A percentile compares a stretch with the other conserved stretches of the same genome.
These are phyloP conservation scores for Metacarcinus magister DNA, from an alignment of 2,888 invertebrate genomes.

Conservation along the genomic window DNA sequence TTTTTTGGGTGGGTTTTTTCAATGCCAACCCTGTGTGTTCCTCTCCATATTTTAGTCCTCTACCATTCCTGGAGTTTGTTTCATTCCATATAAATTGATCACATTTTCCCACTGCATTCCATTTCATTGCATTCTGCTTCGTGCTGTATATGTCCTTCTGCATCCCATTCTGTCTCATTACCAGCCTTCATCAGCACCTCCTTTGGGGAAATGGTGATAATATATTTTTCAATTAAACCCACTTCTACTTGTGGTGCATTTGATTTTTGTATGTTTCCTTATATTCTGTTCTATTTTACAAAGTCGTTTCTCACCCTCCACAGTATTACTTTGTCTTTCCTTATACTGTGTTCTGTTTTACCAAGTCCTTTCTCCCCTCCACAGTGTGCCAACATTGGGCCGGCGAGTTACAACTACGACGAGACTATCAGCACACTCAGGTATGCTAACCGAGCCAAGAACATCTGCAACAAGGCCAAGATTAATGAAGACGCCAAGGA, in stretches of 20 bases:
- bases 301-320: neutral
- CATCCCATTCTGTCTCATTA: too few relatives aligned
- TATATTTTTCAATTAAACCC: neutral
- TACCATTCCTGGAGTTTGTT: too few relatives aligned
- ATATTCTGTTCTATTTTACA: neutral
- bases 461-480: constrained; percentile 97
- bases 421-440: constrained; percentile 98
- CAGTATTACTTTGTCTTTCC: neutral
- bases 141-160: too few relatives aligned
- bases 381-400: constrained; percentile 93
- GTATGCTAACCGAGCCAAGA: constrained; percentile 98
- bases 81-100: too few relatives aligned
- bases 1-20: too few relatives aligned
- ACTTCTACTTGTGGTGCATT: neutral
- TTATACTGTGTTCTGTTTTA: neutral
- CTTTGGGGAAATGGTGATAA: too few relatives aligned
- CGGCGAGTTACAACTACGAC: constrained; percentile 97
- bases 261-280: neutral
- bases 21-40: too few relatives aligned
- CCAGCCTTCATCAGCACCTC: too few relatives aligned
- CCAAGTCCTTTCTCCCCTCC: neutral
- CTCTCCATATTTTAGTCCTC: too few relatives aligned
- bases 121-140: too few relatives aligned
- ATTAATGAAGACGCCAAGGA: constrained; percentile 99
- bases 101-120: too few relatives aligned